Percentiles rank a stretch among this genome's conserved stretches.
These are phyloP conservation scores for Lepus americanus DNA, from an alignment of 2,113 vertebrate species.

Conservation along the genomic window DNA sequence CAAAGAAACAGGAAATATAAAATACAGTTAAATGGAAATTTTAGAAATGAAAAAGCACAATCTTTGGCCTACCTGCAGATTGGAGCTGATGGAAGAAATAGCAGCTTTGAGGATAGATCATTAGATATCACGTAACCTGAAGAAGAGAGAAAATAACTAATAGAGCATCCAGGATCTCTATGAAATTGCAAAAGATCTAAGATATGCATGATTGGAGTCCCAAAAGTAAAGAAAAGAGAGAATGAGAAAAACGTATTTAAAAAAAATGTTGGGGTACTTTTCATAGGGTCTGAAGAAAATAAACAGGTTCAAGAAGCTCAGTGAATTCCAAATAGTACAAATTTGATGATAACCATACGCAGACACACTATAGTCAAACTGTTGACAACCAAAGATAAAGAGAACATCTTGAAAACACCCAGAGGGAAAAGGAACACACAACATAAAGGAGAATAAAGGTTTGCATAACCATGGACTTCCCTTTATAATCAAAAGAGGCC, in stretches of 20 bases:
- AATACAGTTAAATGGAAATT: background rate
- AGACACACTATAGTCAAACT: background rate
- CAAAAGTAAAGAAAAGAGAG: background rate
- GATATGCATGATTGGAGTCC: background rate
- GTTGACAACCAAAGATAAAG: slow-evolving; percentile 26
- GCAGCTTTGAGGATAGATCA: background rate
- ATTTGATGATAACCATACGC: slow-evolving; percentile 9
- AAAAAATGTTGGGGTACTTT: background rate
- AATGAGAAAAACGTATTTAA: background rate
- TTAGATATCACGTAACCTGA: background rate
- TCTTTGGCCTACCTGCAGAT: background rate
- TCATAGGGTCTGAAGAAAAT: background rate
- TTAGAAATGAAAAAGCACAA: background rate
- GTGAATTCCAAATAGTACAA: background rate
- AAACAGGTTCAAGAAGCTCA: background rate
- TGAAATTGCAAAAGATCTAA: background rate
- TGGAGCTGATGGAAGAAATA: background rate
- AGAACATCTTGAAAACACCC: background rate
- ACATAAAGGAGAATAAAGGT: background rate
- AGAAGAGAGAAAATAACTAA: background rate
- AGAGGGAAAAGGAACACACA: background rate
- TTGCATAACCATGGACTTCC: background rate
- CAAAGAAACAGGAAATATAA: background rate
- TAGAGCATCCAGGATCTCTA: background rate
- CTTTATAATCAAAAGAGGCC: background rate